A percentile compares a stretch with the other conserved stretches of the same genome.
Conservation (phyloP, 1,140 invertebrate genomes). For the Tetramorium alpestre region DNA sequence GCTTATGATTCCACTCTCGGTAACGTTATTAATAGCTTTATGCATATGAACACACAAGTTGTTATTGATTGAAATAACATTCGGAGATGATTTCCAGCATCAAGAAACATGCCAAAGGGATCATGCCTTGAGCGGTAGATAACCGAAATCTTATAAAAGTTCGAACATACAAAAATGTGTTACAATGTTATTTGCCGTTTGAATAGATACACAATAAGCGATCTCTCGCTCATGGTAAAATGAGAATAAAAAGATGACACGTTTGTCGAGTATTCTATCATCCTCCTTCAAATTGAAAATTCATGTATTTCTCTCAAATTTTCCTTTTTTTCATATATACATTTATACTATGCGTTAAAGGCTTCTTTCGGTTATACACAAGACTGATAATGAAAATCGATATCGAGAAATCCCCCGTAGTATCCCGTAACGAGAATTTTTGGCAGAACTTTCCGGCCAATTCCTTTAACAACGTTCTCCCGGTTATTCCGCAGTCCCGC, state of each 20-base stretch:
- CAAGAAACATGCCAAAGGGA: background rate
- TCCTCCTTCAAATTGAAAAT: background rate
- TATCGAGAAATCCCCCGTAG: background rate
- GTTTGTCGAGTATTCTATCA: too few species aligned
- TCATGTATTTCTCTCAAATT: background rate
- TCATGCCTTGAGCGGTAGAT: background rate
- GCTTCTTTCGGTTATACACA: background rate
- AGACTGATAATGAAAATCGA: conserved; percentile 1
- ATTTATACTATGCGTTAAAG: background rate
- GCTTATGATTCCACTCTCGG: background rate
- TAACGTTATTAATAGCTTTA: conserved; percentile 4
- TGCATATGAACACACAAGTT: background rate
- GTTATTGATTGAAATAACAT: conserved; percentile 2
- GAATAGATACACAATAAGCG: background rate
- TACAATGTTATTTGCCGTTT: background rate
- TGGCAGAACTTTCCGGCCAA: conserved; percentile 29
- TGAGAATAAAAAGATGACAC: background rate
- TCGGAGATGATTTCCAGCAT: background rate
- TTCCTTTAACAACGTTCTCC: conserved; percentile 27
- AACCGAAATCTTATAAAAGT: background rate
- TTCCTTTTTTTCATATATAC: background rate
- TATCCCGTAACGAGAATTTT: background rate
- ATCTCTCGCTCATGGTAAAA: background rate
- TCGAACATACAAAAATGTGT: background rate
- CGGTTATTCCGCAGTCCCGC: background rate